A percentile compares a stretch with the other conserved stretches of the same genome.
These are phyloP conservation scores for Diorhabda carinulata DNA, from an alignment of 1,140 invertebrate species.

Conservation along the genomic window DNA sequence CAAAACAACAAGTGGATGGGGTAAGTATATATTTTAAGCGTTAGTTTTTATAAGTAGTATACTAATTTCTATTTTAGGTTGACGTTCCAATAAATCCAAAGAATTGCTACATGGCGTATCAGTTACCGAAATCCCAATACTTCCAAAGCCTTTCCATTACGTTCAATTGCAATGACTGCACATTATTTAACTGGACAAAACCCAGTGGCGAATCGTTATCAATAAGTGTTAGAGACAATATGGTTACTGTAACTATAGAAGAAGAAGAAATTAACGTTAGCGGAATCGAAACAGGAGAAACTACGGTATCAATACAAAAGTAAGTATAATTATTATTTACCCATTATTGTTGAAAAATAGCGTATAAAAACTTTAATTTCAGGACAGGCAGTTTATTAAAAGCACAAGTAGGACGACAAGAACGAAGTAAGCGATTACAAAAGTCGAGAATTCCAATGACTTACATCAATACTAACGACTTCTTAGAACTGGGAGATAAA, in stretches of 20 bases:
- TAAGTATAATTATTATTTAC: background rate
- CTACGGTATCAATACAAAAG: conserved; percentile 11
- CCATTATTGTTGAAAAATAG: no score
- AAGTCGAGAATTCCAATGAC: background rate
- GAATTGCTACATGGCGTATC: conserved; percentile 73
- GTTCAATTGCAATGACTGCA: conserved; percentile 33
- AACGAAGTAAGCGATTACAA: conserved; percentile 1
- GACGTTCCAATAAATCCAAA: conserved; percentile 45
- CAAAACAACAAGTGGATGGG: conserved; percentile 74
- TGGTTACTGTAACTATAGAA: conserved; percentile 7
- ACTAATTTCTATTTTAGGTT: conserved; percentile 24
- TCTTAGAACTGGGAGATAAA: conserved; percentile 27
- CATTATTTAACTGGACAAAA: conserved; percentile 27
- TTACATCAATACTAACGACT: conserved; percentile 10
- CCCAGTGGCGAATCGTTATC: conserved; percentile 4
- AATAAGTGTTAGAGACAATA: conserved; percentile 20
- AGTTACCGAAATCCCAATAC: conserved; percentile 42
- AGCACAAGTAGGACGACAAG: conserved; percentile 24
- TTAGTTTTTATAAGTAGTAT: conserved; percentile 11
- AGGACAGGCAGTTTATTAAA: conserved; percentile 28
- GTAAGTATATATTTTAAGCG: conserved; percentile 52
- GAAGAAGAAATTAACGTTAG: conserved; percentile 15
- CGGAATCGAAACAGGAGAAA: conserved; percentile 22
- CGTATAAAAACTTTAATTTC: background rate
- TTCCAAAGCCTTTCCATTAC: conserved; percentile 30